Base-by-base conservation (phyloP, 2,797 vertebrate genomes). In the Sebastes taczanowskii region DNA sequence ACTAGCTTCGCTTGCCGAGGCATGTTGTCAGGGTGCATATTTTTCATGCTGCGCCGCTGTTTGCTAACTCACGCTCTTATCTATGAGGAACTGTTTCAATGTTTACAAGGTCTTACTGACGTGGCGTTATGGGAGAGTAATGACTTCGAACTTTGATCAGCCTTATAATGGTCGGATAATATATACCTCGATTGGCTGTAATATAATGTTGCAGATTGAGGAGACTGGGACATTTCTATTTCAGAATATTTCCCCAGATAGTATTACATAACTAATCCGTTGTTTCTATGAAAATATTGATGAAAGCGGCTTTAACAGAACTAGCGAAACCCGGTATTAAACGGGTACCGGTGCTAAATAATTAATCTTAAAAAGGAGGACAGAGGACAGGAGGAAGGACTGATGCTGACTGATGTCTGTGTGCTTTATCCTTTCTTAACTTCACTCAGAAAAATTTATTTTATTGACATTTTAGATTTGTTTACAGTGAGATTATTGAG, bases 11-110 rank as follows among this genome's bases (percentile, higher is more conserved):
- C 75, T 63, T 3, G 42, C 18, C 0, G 30, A 81, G 74, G 62
- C 80, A 58, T 1, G 23, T 68, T 82, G 83, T 85, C 88, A 80
- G 3, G 11, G 53, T 55, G 65, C n/a, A 81, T 69, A 0, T 74
- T 29, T 60, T 64, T 22, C 29, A 60, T 61, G 64, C 30, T 3
- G 59, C 46, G 71, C 30, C 42, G 2, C 46, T 52, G 55, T 74
- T 74, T 60, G 55, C 53, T n/a, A 34, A 30, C 23, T 70, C 61
- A 5, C 4, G 14, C 29, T 5, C 35, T 11, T 59, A 16, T 56
- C 65, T 55, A 18, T 30, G 29, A 55, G 49, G 23, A 18, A 27
- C 38, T 4, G 22, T 61, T 49, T 52, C 23, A 60, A 0, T 64
- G 35, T 69, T 77, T 23, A 32, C 7, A 7, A n/a, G 52, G 18